Evolutionary conservation across 1,140 invertebrate species (phyloP), one percentile per base, ranked within the genome.

Genomic region (Drosophila arawakana): DNA sequence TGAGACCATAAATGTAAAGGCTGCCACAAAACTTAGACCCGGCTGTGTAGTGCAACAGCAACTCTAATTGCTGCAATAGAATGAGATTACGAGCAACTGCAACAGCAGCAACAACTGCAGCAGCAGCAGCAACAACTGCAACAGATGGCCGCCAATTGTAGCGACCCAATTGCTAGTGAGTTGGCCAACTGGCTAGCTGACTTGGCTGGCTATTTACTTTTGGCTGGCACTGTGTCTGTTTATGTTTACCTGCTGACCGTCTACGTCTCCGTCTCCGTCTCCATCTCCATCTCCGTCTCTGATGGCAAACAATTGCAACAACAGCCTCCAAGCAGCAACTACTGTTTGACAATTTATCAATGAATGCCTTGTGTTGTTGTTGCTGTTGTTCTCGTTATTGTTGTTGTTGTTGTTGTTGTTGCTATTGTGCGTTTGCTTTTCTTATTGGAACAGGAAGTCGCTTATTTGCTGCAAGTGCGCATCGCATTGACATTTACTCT

Each of bases 311-410:
- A 88, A 80, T 78, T 77, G 73, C 79, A 85, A 49, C 79, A 85
- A 49, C 70, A 78, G 47, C 35, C 47, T 25, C 35, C 43, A 10
- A 43, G 25, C 30, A 60, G 39, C 77, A 77, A 58, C 54, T 78
- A 84, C 84, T 80, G 83, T 83, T 88, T 89, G 78, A 89, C 84
- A 89, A 90, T 89, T 89, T 89, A 88, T 88, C 83, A 88, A 83
- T 88, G 80, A 74, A 88, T 71, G 77, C 72, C 65, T 76, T 62
- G 59, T 55, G 60, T 18, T 54, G 59, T 21, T 61, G 59, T 55
- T 62, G 72, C 37, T 57, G 49, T 30, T 75, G 54, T 37, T 70
- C 44, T 1, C 63, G 39, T 43, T 47, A 52, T 50, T 68, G 55
- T 39, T 70, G 43, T 2, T 63, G 18, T 11, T 76, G 74, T 59